A percentile compares a stretch with the other conserved stretches of the same genome.
Conservation (phyloP, 35 echinoderm and acorn worm genomes). For the Heliocidaris tuberculata region DNA sequence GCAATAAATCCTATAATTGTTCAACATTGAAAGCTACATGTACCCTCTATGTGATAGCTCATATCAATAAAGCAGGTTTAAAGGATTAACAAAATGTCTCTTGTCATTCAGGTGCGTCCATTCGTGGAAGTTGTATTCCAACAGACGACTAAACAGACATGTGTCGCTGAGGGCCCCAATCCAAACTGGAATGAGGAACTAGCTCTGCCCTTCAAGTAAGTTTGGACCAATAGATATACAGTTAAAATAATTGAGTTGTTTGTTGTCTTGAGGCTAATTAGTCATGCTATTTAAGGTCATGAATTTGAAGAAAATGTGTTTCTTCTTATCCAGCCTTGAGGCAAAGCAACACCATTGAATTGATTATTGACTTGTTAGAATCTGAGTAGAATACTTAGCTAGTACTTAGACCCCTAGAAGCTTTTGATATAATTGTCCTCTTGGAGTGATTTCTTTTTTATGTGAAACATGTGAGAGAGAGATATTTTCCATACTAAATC, state of each 20-base stretch:
- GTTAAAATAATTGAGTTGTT: not conserved
- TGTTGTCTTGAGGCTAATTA: not conserved
- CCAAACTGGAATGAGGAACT: slow-evolving; percentile 98
- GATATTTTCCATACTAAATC: too few species aligned
- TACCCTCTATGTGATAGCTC: not conserved
- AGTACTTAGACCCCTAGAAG: too few species aligned
- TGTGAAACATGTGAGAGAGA: too few species aligned
- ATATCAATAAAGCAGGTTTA: not conserved
- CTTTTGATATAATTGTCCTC: too few species aligned
- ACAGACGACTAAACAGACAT: slow-evolving; percentile 78
- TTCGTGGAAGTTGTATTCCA: slow-evolving; percentile 96
- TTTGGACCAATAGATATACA: not conserved
- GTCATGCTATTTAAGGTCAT: not conserved
- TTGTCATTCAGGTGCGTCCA: slow-evolving; percentile 59
- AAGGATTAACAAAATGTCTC: not conserved
- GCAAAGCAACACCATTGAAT: too few species aligned
- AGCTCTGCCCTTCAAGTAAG: slow-evolving; percentile 85
- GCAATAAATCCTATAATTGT: not conserved
- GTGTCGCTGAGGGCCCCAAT: slow-evolving; percentile 87
- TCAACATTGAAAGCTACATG: not conserved
- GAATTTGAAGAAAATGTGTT: too few species aligned
- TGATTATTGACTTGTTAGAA: too few species aligned
- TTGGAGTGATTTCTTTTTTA: too few species aligned
- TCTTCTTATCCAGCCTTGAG: too few species aligned
- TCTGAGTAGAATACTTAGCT: too few species aligned